These are phyloP conservation scores for Acanthurus lineatus DNA, from an alignment of 2,797 vertebrate genomes.

Conservation along the genomic window DNA sequence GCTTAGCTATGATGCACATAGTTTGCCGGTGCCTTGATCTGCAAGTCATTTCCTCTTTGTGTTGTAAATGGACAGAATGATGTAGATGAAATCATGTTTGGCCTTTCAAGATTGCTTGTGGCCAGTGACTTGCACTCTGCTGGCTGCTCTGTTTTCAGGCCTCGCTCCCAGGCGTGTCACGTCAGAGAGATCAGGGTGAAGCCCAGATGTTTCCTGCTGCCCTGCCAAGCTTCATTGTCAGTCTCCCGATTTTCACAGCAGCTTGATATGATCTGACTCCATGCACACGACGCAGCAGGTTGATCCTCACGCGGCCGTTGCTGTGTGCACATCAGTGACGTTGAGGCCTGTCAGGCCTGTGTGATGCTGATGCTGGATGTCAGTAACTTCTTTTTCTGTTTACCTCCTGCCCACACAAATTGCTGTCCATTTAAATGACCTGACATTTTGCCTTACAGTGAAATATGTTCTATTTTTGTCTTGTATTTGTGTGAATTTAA, in stretches of 20 bases:
- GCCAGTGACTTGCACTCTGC: slow-evolving; percentile 55
- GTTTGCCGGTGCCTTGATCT: slow-evolving; percentile 46
- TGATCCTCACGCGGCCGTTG: neutral
- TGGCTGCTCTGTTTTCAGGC: slow-evolving; percentile 51
- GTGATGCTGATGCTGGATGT: slow-evolving; percentile 71
- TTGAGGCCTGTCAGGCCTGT: slow-evolving; percentile 41
- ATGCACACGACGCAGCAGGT: slow-evolving; percentile 33
- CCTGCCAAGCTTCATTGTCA: slow-evolving; percentile 71
- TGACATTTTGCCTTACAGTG: slow-evolving; percentile 61
- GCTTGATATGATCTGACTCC: slow-evolving; percentile 76
- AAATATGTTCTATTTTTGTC: slow-evolving; percentile 50
- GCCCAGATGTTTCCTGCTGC: slow-evolving; percentile 71
- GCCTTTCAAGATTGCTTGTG: slow-evolving; percentile 68
- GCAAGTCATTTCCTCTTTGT: slow-evolving; percentile 52
- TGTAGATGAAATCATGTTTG: slow-evolving; percentile 63
- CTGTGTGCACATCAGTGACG: slow-evolving; percentile 36
- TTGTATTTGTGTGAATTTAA: slow-evolving; percentile 23
- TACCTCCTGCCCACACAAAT: slow-evolving; percentile 36
- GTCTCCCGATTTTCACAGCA: slow-evolving; percentile 61
- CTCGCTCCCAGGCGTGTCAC: slow-evolving; percentile 53
- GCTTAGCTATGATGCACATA: slow-evolving; percentile 45
- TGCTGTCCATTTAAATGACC: slow-evolving; percentile 45
- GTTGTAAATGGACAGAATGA: slow-evolving; percentile 47
- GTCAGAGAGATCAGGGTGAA: slow-evolving; percentile 76
- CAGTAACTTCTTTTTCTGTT: slow-evolving; percentile 59